Conservation (phyloP, 2,797 vertebrate species). For the Novumbra hubbsi region DNA sequence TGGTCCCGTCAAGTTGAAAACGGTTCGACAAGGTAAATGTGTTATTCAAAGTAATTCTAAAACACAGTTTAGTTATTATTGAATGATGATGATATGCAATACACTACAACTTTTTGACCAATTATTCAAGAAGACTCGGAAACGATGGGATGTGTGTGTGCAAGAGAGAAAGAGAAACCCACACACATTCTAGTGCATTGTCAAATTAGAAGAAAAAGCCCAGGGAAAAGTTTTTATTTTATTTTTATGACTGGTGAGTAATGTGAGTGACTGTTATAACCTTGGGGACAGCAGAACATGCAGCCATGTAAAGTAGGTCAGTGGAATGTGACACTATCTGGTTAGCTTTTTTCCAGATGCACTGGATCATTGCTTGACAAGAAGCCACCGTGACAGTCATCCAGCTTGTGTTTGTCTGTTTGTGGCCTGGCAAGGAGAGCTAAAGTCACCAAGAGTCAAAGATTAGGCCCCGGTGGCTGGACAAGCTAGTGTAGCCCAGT, state of each 20-base stretch:
- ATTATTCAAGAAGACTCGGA: neutral
- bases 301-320: constrained; percentile 28
- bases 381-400: constrained; percentile 28
- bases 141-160: neutral
- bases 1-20: constrained; percentile 81
- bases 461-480: neutral
- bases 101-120: neutral
- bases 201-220: constrained; percentile 13
- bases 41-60: neutral
- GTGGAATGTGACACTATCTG: constrained; percentile 16
- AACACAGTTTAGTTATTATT: neutral
- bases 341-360: constrained; percentile 14
- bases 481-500: constrained; percentile 4
- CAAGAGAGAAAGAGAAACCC: too few species aligned
- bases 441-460: constrained; percentile 17
- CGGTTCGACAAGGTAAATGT: constrained; percentile 86
- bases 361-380: constrained; percentile 20
- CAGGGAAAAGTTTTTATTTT: neutral
- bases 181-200: neutral
- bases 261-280: neutral
- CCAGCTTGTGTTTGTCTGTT: constrained; percentile 16
- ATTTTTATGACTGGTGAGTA: constrained; percentile 4
- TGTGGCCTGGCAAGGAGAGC: constrained; percentile 11
- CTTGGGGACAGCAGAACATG: neutral
- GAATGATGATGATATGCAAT: neutral